A percentile compares a stretch with the other conserved stretches of the same genome.
These are phyloP conservation scores for Hippocampus zosterae DNA, from an alignment of 2,113 vertebrate species.

Conservation along the genomic window DNA sequence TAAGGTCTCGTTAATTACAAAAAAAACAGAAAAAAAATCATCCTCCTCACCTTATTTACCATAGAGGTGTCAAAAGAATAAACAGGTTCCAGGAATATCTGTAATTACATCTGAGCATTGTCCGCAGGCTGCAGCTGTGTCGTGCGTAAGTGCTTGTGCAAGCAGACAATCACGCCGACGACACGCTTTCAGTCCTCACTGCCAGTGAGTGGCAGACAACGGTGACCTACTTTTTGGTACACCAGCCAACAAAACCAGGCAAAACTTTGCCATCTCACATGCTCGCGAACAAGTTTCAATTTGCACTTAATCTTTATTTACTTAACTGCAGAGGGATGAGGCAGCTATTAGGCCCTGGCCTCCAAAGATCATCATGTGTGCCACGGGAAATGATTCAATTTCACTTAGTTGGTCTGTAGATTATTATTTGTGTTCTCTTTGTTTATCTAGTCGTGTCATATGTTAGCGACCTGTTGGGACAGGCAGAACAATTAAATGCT, in stretches of 20 bases:
- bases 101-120: constrained; percentile 60
- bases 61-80: constrained; percentile 28
- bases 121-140: constrained; percentile 34
- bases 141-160: constrained; percentile 31
- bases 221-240: constrained; percentile 57
- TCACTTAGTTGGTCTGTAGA: not conserved
- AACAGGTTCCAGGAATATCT: constrained; percentile 59
- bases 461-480: too few species aligned
- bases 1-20: constrained; percentile 1
- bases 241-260: constrained; percentile 31
- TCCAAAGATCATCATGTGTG: not conserved
- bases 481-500: too few species aligned
- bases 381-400: not conserved
- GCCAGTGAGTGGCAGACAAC: constrained; percentile 55
- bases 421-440: too few species aligned
- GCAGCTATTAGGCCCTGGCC: not conserved
- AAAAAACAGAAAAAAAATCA: too few species aligned
- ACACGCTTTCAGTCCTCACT: constrained; percentile 51
- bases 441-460: too few species aligned
- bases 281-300: not conserved
- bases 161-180: constrained; percentile 15
- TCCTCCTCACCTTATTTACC: not conserved
- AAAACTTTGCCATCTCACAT: constrained; percentile 16
- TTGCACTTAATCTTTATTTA: not conserved
- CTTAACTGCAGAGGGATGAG: not conserved